Evolutionary conservation across 2,113 vertebrate species (phyloP).

Genomic region (Aegypius monachus): DNA sequence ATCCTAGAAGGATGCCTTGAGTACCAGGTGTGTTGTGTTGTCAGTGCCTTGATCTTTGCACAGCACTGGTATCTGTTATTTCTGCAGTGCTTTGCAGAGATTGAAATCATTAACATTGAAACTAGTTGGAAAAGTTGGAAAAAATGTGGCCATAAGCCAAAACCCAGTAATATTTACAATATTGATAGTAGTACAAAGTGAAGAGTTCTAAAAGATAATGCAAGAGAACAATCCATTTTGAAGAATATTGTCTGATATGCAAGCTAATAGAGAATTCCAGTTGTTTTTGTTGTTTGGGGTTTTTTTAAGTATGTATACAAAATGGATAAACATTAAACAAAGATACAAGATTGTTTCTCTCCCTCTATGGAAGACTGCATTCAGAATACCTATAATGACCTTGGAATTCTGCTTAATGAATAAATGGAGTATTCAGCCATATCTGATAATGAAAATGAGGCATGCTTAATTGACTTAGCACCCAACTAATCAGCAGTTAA

Average conservation of each 20-base stretch:
- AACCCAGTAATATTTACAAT: neutral
- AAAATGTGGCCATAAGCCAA: neutral
- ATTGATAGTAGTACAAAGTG: neutral
- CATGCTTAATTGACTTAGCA: constrained; percentile 78
- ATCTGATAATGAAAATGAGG: constrained; percentile 76
- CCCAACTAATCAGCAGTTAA: constrained; percentile 78
- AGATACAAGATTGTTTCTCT: neutral
- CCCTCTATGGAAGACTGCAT: neutral
- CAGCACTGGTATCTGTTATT: neutral
- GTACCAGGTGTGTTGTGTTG: neutral
- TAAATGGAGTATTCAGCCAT: constrained; percentile 76
- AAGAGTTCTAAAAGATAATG: neutral
- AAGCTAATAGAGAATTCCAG: neutral
- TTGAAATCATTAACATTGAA: neutral
- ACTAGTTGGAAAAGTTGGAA: neutral
- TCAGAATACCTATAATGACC: neutral
- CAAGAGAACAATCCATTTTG: neutral
- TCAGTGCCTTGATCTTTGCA: neutral
- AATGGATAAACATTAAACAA: neutral
- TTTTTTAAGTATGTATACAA: neutral
- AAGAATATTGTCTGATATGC: neutral
- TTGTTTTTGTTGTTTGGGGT: no score
- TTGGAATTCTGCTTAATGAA: constrained; percentile 69
- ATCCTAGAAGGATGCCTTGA: neutral
- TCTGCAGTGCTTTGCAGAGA: neutral